Evolutionary conservation across 1,140 invertebrate genomes (phyloP), one percentile per base, ranked within the genome.

Genomic region (Drosophila takahashii): DNA sequence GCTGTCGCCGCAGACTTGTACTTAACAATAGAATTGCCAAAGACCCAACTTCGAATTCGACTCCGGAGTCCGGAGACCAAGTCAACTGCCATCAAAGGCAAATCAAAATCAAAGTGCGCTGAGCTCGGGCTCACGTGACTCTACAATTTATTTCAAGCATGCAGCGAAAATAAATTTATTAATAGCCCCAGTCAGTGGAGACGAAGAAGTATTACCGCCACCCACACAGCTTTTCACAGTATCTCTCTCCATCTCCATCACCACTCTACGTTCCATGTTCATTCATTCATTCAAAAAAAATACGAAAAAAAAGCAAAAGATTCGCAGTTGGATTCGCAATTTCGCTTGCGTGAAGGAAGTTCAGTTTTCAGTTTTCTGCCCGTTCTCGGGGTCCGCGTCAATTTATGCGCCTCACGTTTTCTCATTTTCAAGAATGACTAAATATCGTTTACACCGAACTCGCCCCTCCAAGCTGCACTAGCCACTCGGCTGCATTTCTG

Each of bases 361-460:
- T 79, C 58, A 41, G 44, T 66, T 70, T 76, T 79, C 58, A 41
- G 44, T 66, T 70, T 57, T 41, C 48, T 59, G 50, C 34, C 54
- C 39, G 48, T 54, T 53, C 44, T 45, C 32, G 50, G 36, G 9
- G 26, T 41, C 41, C 36, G 58, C 84, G 67, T 80, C 84, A 89
- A 90, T 91, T 91, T 91, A 91, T 90, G 87, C 87, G 81, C 79
- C 69, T 90, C 87, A 90, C 87, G 87, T 90, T 90, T 90, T 90
- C 87, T 60, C 87, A 90, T 90, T 90, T 90, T 84, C 87, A 86
- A 84, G 84, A 90, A 87, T 90, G 87, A 90, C 87, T 90, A 90
- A 90, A 90, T 90, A 90, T 90, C 87, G 83, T 70, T 90, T 90
- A 90, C 83, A 53, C 64, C 64, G 54, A 60, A 45, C 60, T 39